These are phyloP conservation scores for Euleptes europaea DNA, from an alignment of 2,113 vertebrate genomes.

Conservation along the genomic window DNA sequence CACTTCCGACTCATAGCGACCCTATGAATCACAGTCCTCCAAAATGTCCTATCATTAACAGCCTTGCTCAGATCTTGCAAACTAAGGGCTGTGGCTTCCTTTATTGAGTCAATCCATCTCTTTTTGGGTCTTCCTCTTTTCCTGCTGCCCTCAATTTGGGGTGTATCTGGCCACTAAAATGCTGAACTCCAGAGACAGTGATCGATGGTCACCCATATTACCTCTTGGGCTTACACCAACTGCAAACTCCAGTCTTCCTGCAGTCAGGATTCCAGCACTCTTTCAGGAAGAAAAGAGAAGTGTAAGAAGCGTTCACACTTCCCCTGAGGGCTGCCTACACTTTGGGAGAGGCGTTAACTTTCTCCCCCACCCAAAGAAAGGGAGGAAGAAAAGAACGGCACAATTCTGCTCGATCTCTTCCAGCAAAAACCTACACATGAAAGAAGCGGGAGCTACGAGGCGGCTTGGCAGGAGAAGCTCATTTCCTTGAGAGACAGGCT, in stretches of 20 bases:
- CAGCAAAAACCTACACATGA: not conserved
- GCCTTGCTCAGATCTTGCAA: too few relatives aligned
- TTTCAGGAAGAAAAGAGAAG: too few relatives aligned
- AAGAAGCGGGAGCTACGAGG: not conserved
- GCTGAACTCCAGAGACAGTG: not conserved
- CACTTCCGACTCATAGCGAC: too few relatives aligned
- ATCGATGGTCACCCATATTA: not conserved
- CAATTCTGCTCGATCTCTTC: not conserved
- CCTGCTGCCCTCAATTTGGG: too few relatives aligned
- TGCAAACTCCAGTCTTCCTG: not conserved
- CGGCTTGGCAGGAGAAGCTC: not conserved
- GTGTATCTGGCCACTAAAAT: too few relatives aligned
- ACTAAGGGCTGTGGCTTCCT: too few relatives aligned
- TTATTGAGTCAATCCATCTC: too few relatives aligned
- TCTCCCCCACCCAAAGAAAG: not conserved
- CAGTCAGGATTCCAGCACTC: too few relatives aligned
- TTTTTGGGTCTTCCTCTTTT: too few relatives aligned
- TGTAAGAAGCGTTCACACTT: too few relatives aligned
- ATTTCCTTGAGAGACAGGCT: not conserved
- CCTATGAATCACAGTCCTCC: too few relatives aligned
- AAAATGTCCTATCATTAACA: too few relatives aligned
- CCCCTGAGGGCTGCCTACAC: not conserved
- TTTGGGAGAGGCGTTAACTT: not conserved
- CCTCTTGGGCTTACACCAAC: not conserved
- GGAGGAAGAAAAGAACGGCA: not conserved